Percentiles rank a stretch among this genome's conserved stretches.
phyloP scores from a whole-genome alignment of 2,888 invertebrate genomes.

The Platycnemis pennipes region DNA sequence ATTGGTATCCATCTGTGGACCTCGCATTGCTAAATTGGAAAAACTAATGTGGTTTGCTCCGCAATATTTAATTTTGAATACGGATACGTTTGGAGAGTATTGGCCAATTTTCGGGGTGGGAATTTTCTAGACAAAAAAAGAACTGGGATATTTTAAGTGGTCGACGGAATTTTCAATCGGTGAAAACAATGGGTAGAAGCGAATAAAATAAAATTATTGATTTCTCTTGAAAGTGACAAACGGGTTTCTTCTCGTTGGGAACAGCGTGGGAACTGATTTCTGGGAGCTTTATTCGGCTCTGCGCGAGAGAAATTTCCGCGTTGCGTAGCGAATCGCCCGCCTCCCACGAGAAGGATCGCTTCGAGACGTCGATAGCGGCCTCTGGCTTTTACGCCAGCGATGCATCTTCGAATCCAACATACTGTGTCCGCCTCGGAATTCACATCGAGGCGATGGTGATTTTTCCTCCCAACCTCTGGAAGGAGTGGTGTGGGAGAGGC shows the following conservation, averaged over 20 bases:
- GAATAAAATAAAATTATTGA: not conserved
- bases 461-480: too few relatives aligned
- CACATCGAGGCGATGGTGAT: too few relatives aligned
- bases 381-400: too few relatives aligned
- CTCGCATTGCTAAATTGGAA: not conserved
- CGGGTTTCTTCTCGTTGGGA: not conserved
- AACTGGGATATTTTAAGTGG: not conserved
- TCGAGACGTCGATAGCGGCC: too few relatives aligned
- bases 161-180: not conserved
- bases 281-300: not conserved
- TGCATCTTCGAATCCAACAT: not conserved
- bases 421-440: too few relatives aligned
- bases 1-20: not conserved
- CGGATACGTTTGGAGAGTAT: not conserved
- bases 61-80: not conserved
- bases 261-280: not conserved
- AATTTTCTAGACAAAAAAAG: not conserved
- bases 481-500: not conserved
- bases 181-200: not conserved
- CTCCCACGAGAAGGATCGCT: not conserved
- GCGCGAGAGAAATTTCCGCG: not conserved
- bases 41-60: not conserved
- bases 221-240: slow-evolving; percentile 1
- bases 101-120: not conserved
- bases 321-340: not conserved